These are phyloP conservation scores for Lycodopsis pacificus DNA, from an alignment of 2,797 vertebrate genomes.

Conservation along the genomic window DNA sequence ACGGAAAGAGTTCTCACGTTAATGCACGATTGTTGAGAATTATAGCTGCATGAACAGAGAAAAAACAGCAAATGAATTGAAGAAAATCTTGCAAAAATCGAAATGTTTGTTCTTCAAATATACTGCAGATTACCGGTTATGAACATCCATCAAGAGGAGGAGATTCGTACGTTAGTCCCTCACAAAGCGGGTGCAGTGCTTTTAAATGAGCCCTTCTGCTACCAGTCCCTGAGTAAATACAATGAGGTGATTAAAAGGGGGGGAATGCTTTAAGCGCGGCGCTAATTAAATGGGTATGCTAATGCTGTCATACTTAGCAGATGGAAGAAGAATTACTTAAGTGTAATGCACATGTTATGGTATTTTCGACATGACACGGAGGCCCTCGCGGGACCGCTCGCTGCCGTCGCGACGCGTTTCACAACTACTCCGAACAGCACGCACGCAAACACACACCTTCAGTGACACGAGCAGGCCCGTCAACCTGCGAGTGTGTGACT, in stretches of 20 bases:
- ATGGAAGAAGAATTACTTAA: slow-evolving; percentile 99
- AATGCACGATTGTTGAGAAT: not conserved
- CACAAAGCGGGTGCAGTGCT: slow-evolving; percentile 36
- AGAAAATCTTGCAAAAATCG: not conserved
- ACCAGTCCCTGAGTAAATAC: slow-evolving; percentile 77
- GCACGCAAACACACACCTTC: slow-evolving; percentile 47
- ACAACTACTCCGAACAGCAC: slow-evolving; percentile 40
- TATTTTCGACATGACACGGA: slow-evolving; percentile 94
- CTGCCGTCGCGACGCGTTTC: slow-evolving; percentile 84
- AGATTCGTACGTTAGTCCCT: slow-evolving; percentile 30
- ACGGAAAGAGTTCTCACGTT: slow-evolving; percentile 48
- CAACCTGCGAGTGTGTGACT: slow-evolving; percentile 64
- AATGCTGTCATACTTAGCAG: slow-evolving; percentile 99
- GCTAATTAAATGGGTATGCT: slow-evolving; percentile 99
- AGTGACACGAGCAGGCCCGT: slow-evolving; percentile 53
- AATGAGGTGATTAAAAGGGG: slow-evolving; percentile 97
- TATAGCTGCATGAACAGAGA: slow-evolving; percentile 59
- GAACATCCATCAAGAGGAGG: slow-evolving; percentile 10
- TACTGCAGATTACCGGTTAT: not conserved
- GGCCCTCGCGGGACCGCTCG: slow-evolving; percentile 90
- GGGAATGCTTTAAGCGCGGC: slow-evolving; percentile 92
- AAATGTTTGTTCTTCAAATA: not conserved
- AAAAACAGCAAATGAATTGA: not conserved
- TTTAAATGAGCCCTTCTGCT: slow-evolving; percentile 58
- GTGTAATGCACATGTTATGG: slow-evolving; percentile 99